Evolutionary conservation across 2,797 vertebrate genomes (phyloP).

Genomic region (Sebastes minor): DNA sequence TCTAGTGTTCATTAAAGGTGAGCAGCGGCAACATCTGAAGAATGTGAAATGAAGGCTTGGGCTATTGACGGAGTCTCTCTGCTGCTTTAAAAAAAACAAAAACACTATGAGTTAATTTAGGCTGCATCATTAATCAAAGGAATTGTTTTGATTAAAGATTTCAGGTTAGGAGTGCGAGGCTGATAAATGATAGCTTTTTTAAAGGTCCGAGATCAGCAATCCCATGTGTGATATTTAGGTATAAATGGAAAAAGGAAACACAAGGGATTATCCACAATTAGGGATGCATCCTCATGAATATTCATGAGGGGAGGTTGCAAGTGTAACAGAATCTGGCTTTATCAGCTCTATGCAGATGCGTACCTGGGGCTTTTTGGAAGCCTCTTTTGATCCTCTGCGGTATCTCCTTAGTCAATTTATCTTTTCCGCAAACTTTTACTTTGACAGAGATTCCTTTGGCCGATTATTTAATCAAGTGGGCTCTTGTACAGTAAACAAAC

Average conservation of each 20-base stretch:
- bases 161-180: constrained; percentile 14
- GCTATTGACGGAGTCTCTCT: constrained; percentile 1
- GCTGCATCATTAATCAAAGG: constrained; percentile 57
- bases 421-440: constrained; percentile 26
- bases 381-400: constrained; percentile 42
- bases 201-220: constrained; percentile 44
- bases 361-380: constrained; percentile 46
- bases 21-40: not conserved
- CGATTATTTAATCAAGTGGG: not conserved
- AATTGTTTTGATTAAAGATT: constrained; percentile 57
- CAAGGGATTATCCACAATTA: constrained; percentile 70
- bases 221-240: constrained; percentile 43
- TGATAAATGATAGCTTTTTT: constrained; percentile 46
- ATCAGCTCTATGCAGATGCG: constrained; percentile 46
- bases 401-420: constrained; percentile 20
- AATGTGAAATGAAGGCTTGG: constrained; percentile 18
- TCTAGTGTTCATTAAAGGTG: constrained; percentile 39
- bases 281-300: constrained; percentile 62
- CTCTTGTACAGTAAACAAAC: constrained; percentile 2
- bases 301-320: constrained; percentile 50
- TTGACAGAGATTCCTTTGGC: constrained; percentile 14
- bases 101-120: constrained; percentile 25
- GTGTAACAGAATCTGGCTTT: constrained; percentile 42
- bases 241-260: constrained; percentile 58
- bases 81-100: not conserved